Evolutionary conservation across 2,888 invertebrate species (phyloP), one percentile per base, ranked within the genome.

Genomic region (Tortricodes alternella): DNA sequence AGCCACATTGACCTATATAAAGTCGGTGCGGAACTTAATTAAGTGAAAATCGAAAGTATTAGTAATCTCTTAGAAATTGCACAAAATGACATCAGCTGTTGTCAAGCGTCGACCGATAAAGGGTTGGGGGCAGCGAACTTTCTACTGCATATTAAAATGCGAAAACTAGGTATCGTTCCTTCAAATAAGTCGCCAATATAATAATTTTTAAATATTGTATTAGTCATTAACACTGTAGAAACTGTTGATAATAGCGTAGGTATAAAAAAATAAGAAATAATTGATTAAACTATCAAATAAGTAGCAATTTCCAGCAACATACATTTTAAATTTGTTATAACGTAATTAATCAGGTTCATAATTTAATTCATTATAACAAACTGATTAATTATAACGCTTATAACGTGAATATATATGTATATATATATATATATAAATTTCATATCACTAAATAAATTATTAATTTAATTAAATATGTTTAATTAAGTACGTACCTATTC

Each of bases 351-450:
- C 48, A 37, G 48, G 55, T 49, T 48, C 48, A 55, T 43, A 35
- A 35, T 49, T 49, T 55, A 19, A 16, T 55, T 35, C 48, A 55
- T 41, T 49, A 49, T 49, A 55, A 43, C 48, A 49, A 55, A 49
- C 44, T 37, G 48, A 48, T 55, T 55, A 48, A 41, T 55, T 43
- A 35, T 23, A 35, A 48, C 46, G n/a, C 5, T 44, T 44, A n/a
- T n/a, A 44, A 44, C 11, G 13, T 48, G 29, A 48, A 37, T 48
- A 48, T 24, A 23, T 41, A 16, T 32, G 46, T 39, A 24, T 46
- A 19, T 23, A 46, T 53, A 29, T 32, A 38, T 35, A 24, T 41
- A 39, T 39, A 34, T 43, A 43, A 27, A 48, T 35, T 55, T 19
- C n/a, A 55, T 21, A 46, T 16, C 23, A 9, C 16, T 32, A 41